Evolutionary conservation across 2,113 vertebrate genomes (phyloP).

Genomic region (Anser cygnoides): DNA sequence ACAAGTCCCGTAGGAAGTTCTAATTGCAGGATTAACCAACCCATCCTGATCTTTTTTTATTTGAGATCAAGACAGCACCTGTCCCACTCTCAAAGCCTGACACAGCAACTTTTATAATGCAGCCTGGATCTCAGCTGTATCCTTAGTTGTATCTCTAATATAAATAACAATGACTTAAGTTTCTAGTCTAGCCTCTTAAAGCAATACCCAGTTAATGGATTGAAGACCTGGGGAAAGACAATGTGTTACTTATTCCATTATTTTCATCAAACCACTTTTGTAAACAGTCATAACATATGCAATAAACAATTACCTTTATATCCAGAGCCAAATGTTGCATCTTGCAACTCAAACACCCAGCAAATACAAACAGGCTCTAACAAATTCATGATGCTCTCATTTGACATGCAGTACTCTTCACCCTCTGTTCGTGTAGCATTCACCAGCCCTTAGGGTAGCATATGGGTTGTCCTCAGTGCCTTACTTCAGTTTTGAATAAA

Average conservation of each 20-base stretch:
- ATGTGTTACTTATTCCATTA: background rate
- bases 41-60: background rate
- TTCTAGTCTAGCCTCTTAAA: conserved; percentile 30
- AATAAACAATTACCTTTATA: conserved; percentile 38
- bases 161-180: conserved; percentile 38
- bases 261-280: conserved; percentile 12
- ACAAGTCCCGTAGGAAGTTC: background rate
- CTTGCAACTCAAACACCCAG: background rate
- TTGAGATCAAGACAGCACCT: conserved; percentile 13
- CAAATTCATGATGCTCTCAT: background rate
- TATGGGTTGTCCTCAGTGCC: background rate
- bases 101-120: background rate
- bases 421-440: background rate
- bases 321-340: conserved; percentile 32
- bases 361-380: background rate
- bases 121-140: background rate
- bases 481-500: background rate
- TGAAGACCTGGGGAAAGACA: conserved; percentile 20
- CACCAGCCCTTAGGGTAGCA: background rate
- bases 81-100: background rate
- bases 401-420: background rate
- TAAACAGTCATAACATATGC: conserved; percentile 48
- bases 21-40: background rate
- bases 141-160: conserved; percentile 3
- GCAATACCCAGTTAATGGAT: background rate